A percentile compares a stretch with the other conserved stretches of the same genome.
Evolutionary conservation across 35 echinoderm and acorn worm species (phyloP).

Genomic region (Strongylocentrotus purpuratus): DNA sequence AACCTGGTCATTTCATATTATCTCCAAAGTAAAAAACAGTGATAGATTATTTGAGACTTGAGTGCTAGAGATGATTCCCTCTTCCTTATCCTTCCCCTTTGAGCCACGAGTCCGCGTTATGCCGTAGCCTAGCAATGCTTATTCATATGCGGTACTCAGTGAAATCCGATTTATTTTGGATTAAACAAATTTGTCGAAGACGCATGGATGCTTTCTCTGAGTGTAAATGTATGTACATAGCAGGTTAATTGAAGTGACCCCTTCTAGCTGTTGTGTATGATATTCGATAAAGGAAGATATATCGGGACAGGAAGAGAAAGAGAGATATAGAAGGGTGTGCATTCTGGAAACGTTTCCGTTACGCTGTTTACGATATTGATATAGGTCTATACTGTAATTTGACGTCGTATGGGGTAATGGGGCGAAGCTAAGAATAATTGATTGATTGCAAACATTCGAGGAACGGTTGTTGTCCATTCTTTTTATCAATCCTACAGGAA

Average conservation of each 20-base stretch:
- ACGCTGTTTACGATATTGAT: neutral
- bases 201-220: neutral
- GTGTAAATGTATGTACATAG: slow-evolving; percentile 20
- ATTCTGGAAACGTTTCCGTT: neutral
- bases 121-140: neutral
- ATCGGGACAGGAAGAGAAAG: neutral
- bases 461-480: neutral
- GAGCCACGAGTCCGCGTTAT: neutral
- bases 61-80: neutral
- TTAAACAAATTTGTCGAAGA: slow-evolving; percentile 32
- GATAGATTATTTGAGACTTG: neutral
- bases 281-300: neutral
- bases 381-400: neutral
- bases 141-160: slow-evolving; percentile 10
- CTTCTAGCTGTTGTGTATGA: neutral
- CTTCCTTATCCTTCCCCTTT: neutral
- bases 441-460: neutral
- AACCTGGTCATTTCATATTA: too few species aligned
- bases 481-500: too few species aligned
- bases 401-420: neutral
- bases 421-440: neutral
- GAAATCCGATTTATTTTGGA: slow-evolving; percentile 45
- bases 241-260: slow-evolving; percentile 27
- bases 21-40: neutral
- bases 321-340: neutral